Evolutionary conservation across 2,888 invertebrate genomes (phyloP), one percentile per base, ranked within the genome.

Genomic region (Dolichomitus sp.): DNA sequence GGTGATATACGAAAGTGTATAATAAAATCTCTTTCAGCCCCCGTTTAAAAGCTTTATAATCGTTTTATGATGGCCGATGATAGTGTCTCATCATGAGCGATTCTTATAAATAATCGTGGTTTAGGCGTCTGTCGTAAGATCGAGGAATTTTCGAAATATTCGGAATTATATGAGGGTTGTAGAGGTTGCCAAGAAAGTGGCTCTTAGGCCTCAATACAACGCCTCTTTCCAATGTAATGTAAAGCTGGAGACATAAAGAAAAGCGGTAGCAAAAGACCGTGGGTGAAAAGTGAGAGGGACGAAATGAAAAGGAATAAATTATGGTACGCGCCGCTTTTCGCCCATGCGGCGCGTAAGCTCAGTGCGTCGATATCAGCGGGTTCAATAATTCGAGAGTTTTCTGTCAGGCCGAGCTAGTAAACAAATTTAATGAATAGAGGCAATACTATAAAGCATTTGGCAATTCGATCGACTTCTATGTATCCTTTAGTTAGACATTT

Each of bases 361-460:
- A 0, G 7, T 11, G 30, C n/a, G 30, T 68, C 14, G 68, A 45
- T 27, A 12, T 30, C 23, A 40, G 54, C 5, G 4, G 40, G 30
- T 50, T 50, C 45, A 40, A 75, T 80, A 75, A 75, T 45, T 63
- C 69, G 54, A 63, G 23, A 17, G 37, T 75, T 65, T 75, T 63
- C 27, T 4, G 37, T 68, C 33, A 59, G 40, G 40, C 33, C 42
- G 14, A 40, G 1, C 30, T 57, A 5, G n/a, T n/a, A 6, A 42
- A 45, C 63, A 63, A 70, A 23, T 52, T 11, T 23, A 9, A 19
- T 19, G 52, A 52, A 19, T 23, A 4, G 23, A 23, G 19, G 23
- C 52, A 23, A 23, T 11, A 23, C 14, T 14, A 4, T 42, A 42
- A 9, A 37, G 2, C 9, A 37, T 33, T 33, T 33, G 0, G 4